Base-by-base conservation (phyloP, 2,113 vertebrate genomes). In the Platycercus adscitus region DNA sequence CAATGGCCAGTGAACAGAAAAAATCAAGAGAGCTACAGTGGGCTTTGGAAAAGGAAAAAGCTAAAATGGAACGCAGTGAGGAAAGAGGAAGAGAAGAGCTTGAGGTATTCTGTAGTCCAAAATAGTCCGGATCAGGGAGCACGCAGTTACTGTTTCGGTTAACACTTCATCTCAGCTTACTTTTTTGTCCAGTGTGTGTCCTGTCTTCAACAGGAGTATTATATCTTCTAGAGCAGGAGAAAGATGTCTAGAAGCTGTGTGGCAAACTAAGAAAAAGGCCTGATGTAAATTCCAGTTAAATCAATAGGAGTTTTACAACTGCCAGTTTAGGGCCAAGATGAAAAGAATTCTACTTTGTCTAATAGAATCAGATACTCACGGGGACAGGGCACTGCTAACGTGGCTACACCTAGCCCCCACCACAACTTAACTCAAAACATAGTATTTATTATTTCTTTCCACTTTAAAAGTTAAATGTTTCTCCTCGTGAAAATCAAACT, bases 21-120 rank as follows among this genome's bases (percentile, higher is more conserved):
- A 99, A 96, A 50, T 98, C 96, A 68, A 98, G 99, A 95, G 99
- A 99, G 79, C 96, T 99, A 17, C 99, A 99, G 72, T 99, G 99
- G 99, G 95, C 98, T 49, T 81, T 99, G 95, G 99, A 99, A 97
- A 99, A 99, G 93, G 99, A 99, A 89, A 98, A 96, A 84, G 98
- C 98, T 91, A 98, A 97, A 89, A 92, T 96, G 28, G 98, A 98
- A 66, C 98, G 97, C 84, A 98, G 16, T 8, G 97, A 98, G 86
- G 98, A 99, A 83, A 98, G 95, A 68, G 98, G 98, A 92, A 98
- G 96, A 96, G 99, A 99, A 95, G 98, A 99, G 63, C 95, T 99
- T 47, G 99, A 99, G 98, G 99, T 99, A 97, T 96, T 92, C 24
- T 35, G 16, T 75, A 46, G 84, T 79, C 35, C 64, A 79, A 90